Conservation (phyloP, 1,140 invertebrate genomes). For the Bacillus rossius region DNA sequence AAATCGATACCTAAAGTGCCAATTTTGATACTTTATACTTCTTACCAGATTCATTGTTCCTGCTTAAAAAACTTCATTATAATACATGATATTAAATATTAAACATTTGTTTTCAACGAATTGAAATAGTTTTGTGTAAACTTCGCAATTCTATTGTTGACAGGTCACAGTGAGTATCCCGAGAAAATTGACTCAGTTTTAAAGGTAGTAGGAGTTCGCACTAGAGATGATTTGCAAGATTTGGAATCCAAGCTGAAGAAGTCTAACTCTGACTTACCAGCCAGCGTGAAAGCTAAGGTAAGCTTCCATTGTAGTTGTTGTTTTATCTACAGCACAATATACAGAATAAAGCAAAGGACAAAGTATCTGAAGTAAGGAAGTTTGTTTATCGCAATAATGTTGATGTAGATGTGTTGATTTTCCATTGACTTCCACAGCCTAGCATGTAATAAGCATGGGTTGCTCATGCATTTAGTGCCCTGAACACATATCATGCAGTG, state of each 20-base stretch:
- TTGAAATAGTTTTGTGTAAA: not conserved
- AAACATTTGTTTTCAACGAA: not conserved
- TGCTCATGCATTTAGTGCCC: no score
- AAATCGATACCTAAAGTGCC: no score
- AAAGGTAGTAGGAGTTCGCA: slow-evolving; percentile 36
- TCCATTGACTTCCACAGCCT: no score
- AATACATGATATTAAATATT: not conserved
- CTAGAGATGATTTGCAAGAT: slow-evolving; percentile 26
- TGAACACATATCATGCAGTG: no score
- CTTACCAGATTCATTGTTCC: no score
- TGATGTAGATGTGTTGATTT: no score
- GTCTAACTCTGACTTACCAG: slow-evolving; percentile 29
- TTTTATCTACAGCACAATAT: not conserved
- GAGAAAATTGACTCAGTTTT: slow-evolving; percentile 54
- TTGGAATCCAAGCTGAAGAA: slow-evolving; percentile 31
- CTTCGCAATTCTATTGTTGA: slow-evolving; percentile 23
- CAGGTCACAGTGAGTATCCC: slow-evolving; percentile 56
- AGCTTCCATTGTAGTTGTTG: not conserved
- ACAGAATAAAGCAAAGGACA: no score
- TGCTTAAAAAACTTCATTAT: no score
- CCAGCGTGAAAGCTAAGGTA: slow-evolving; percentile 5
- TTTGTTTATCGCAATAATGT: no score
- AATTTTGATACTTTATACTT: no score
- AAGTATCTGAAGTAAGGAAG: no score
- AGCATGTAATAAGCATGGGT: no score